Base-by-base conservation (phyloP, 2,797 vertebrate genomes). In the Enteromius viviparus region DNA sequence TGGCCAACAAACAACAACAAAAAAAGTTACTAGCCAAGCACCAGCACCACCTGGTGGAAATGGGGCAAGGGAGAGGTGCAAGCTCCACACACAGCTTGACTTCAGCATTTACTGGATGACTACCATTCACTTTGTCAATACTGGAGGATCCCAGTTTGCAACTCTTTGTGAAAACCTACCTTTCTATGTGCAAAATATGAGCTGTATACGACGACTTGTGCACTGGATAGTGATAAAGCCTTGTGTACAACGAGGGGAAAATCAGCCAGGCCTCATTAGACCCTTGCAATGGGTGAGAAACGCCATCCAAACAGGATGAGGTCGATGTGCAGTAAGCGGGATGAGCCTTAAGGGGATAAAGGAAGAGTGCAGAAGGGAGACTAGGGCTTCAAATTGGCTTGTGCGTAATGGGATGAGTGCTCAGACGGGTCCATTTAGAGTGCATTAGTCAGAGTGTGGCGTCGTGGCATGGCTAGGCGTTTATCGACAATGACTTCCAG, bases 71-170 rank as follows among this genome's bases (percentile, higher is more conserved):
- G 83, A 75, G 42, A 83, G 81, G 82, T 62, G 77, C 82, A 47
- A 55, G 71, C 71, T 78, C 71, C 62, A 79, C 62, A 53, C 47
- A 71, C 81, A 82, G 84, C 72, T 51, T 80, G 87, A 90, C 88
- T 87, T 89, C 81, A 88, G 86, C 90, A 88, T 88, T 90, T 71
- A 79, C 88, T 65, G 80, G 69, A 88, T 85, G 86, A 88, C 76
- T 40, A 75, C 85, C 81, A 83, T 86, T 86, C 80, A 82, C 55
- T 74, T 53, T n/a, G 8, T 51, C 21, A 37, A 40, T 15, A 32
- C 45, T 53, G 4, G 7, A 26, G 47, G 29, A 69, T 14, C 45
- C 75, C 34, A 3, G 9, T 34, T 34, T 34, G 32, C 32, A 3
- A 29, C 32, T 58, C 6, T 53, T 29, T 53, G 9, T 53, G 15